phyloP scores from a whole-genome alignment of 2,113 vertebrate species.

The Heterotilapia buettikoferi region DNA sequence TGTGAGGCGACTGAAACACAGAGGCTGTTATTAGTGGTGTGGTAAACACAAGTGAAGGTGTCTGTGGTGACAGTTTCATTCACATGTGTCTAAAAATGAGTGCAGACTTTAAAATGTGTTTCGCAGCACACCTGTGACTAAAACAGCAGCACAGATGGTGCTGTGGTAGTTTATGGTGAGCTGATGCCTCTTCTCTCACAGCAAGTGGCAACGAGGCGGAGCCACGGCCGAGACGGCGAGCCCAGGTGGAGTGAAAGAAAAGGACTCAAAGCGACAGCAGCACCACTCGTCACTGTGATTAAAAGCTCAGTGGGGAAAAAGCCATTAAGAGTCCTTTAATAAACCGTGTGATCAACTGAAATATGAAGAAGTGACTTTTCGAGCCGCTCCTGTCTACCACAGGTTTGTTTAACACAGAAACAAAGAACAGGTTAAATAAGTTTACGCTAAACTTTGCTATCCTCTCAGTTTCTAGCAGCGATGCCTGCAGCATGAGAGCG shows the following conservation, averaged over 20 bases:
- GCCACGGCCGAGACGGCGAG: background rate
- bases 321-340: background rate
- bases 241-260: background rate
- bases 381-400: fast-evolving
- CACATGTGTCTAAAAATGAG: background rate
- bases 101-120: background rate
- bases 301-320: background rate
- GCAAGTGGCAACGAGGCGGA: background rate
- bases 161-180: background rate
- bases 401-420: background rate
- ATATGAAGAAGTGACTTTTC: background rate
- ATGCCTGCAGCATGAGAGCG: background rate
- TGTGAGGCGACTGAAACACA: background rate
- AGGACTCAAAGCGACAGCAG: background rate
- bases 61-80: background rate
- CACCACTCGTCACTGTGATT: background rate
- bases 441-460: background rate
- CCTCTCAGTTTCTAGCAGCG: background rate
- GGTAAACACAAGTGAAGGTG: background rate
- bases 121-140: background rate
- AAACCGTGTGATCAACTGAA: background rate
- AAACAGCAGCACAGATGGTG: background rate
- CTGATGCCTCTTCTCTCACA: background rate
- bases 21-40: background rate
- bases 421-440: background rate